phyloP scores from a whole-genome alignment of 2,888 invertebrate genomes.

The Ethmia dodecea region DNA sequence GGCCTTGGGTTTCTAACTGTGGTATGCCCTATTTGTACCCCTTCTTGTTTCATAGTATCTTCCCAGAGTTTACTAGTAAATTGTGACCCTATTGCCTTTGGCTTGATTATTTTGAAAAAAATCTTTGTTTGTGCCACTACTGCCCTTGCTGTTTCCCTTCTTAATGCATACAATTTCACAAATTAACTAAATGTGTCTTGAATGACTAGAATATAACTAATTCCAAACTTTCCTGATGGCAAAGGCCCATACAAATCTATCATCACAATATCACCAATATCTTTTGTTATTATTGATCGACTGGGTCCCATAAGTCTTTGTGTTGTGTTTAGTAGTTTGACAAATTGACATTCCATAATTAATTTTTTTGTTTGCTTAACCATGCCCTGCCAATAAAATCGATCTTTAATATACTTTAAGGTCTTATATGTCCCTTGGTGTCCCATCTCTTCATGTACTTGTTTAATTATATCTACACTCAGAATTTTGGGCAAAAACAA shows the following conservation, averaged over 20 bases:
- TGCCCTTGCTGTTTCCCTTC: conserved; percentile 9
- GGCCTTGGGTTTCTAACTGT: conserved; percentile 21
- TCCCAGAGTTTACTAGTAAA: conserved; percentile 11
- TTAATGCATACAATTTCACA: conserved; percentile 9
- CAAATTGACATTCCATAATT: conserved; percentile 19
- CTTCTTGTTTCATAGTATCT: not conserved
- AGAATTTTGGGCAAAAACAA: conserved; percentile 9
- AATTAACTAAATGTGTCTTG: conserved; percentile 21
- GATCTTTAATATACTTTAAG: conserved; percentile 16
- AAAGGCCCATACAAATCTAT: conserved; percentile 19
- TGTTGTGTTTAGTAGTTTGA: conserved; percentile 17
- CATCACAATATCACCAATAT: conserved; percentile 20
- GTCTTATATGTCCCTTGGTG: conserved; percentile 22
- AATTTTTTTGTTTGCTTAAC: conserved; percentile 8
- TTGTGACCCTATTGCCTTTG: conserved; percentile 12
- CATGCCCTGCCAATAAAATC: conserved; percentile 20
- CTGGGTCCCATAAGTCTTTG: conserved; percentile 12
- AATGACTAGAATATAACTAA: conserved; percentile 15
- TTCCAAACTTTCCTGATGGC: conserved; percentile 15
- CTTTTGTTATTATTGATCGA: conserved; percentile 12
- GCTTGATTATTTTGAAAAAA: conserved; percentile 12
- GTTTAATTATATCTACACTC: conserved; percentile 6
- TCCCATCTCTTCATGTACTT: conserved; percentile 21
- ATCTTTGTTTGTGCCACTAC: conserved; percentile 10
- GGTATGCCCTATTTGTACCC: conserved; percentile 13